Evolutionary conservation across 2,888 invertebrate genomes (phyloP).

Genomic region (Maniola hyperantus): DNA sequence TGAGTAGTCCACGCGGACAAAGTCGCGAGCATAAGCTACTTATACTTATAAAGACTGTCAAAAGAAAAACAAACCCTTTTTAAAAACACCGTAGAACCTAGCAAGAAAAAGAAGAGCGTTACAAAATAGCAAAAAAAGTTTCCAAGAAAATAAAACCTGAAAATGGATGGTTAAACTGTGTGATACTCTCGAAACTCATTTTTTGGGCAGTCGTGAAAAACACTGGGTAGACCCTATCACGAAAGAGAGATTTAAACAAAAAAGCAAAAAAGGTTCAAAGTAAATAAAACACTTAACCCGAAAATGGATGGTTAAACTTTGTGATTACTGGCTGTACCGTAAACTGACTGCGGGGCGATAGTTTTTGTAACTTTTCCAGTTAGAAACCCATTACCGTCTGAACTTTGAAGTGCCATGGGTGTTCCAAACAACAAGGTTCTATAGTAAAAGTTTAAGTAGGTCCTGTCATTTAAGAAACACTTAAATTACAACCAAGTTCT

Average conservation of each 20-base stretch:
- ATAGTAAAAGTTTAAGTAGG: slow-evolving; percentile 8
- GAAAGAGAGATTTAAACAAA: not conserved
- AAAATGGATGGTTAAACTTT: slow-evolving; percentile 13
- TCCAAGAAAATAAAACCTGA: too few relatives aligned
- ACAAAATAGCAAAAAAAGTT: too few relatives aligned
- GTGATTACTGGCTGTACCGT: slow-evolving; percentile 7
- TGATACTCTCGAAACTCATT: too few relatives aligned
- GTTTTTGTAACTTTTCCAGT: slow-evolving; percentile 21
- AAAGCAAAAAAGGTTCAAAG: not conserved
- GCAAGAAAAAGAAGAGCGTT: too few relatives aligned
- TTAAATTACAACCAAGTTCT: not conserved
- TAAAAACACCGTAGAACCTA: too few relatives aligned
- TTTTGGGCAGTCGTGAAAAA: too few relatives aligned
- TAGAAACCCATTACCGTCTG: slow-evolving; percentile 16
- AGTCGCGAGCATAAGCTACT: too few relatives aligned
- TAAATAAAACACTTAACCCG: slow-evolving; percentile 9
- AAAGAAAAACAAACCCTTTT: too few relatives aligned
- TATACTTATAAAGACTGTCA: too few relatives aligned
- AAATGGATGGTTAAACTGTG: too few relatives aligned
- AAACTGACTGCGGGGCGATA: slow-evolving; percentile 8
- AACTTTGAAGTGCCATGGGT: slow-evolving; percentile 16
- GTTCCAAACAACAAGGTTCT: slow-evolving; percentile 6
- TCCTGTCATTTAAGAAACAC: slow-evolving; percentile 16
- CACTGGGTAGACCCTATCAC: too few relatives aligned
- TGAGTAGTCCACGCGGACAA: too few relatives aligned